A percentile compares a stretch with the other conserved stretches of the same genome.
phyloP scores from a whole-genome alignment of 2,797 vertebrate species.

The Sebastes hubbsi region DNA sequence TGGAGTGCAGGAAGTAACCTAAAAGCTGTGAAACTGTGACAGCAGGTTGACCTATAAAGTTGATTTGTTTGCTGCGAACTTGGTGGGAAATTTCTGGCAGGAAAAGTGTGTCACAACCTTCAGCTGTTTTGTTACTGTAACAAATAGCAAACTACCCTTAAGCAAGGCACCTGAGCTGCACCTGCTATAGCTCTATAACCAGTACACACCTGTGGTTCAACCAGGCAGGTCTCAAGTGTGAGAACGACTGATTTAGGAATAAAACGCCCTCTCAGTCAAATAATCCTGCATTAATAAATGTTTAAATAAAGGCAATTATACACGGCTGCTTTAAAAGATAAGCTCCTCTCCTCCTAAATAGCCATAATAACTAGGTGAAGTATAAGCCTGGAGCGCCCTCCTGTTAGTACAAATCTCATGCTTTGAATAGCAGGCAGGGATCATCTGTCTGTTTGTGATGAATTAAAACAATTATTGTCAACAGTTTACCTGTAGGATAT shows the following conservation, averaged over 20 bases:
- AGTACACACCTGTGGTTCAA: background rate
- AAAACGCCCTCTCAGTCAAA: background rate
- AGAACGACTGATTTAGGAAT: background rate
- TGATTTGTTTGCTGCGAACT: background rate
- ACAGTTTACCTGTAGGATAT: constrained; percentile 8
- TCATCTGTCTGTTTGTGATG: constrained; percentile 20
- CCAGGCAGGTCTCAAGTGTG: background rate
- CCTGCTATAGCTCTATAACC: background rate
- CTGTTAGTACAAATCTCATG: constrained; percentile 9
- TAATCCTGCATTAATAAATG: constrained; percentile 15
- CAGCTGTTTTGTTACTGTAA: constrained; percentile 6
- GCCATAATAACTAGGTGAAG: constrained; percentile 30
- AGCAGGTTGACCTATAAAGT: constrained; percentile 15
- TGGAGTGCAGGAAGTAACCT: background rate
- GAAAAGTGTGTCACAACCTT: background rate
- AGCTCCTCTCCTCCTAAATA: constrained; percentile 15
- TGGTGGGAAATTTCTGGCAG: constrained; percentile 11
- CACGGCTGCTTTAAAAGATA: background rate
- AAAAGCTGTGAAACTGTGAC: background rate
- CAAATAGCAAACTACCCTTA: background rate
- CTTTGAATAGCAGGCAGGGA: constrained; percentile 41
- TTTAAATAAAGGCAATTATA: constrained; percentile 31
- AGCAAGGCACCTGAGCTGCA: background rate
- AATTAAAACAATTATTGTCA: constrained; percentile 41
- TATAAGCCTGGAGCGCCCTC: constrained; percentile 16